A percentile compares a stretch with the other conserved stretches of the same genome.
These are phyloP conservation scores for Julus scanicus DNA, from an alignment of 2,888 invertebrate genomes.

Conservation along the genomic window DNA sequence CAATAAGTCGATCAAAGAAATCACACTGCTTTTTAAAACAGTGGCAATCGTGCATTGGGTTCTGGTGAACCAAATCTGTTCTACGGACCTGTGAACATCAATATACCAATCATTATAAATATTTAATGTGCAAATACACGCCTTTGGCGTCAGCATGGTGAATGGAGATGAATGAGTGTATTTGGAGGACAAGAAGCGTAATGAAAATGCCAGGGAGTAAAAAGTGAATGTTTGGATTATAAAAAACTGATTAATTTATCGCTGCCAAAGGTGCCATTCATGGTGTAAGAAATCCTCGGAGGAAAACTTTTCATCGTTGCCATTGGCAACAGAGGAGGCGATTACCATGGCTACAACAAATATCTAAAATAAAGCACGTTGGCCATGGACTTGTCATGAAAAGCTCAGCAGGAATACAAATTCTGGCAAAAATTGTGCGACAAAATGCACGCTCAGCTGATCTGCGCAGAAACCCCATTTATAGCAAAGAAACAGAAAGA, in stretches of 20 bases:
- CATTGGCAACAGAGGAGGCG: not conserved
- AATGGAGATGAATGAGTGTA: conserved; percentile 5
- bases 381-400: not conserved
- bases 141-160: not conserved
- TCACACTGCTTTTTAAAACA: too few species aligned
- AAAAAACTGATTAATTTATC: conserved; percentile 13
- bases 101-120: not conserved
- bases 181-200: not conserved
- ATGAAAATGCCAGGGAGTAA: not conserved
- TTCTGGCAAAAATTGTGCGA: not conserved
- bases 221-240: not conserved
- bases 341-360: not conserved
- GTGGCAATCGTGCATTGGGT: too few species aligned
- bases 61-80: not conserved
- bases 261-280: not conserved
- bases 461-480: not conserved
- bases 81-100: not conserved
- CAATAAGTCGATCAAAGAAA: too few species aligned
- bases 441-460: conserved; percentile 24
- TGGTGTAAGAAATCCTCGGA: not conserved
- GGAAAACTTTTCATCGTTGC: not conserved
- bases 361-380: not conserved
- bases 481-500: not conserved
- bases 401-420: not conserved
- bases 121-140: not conserved